phyloP scores from a whole-genome alignment of 2,888 invertebrate genomes.

The Micoletzkya japonica region DNA sequence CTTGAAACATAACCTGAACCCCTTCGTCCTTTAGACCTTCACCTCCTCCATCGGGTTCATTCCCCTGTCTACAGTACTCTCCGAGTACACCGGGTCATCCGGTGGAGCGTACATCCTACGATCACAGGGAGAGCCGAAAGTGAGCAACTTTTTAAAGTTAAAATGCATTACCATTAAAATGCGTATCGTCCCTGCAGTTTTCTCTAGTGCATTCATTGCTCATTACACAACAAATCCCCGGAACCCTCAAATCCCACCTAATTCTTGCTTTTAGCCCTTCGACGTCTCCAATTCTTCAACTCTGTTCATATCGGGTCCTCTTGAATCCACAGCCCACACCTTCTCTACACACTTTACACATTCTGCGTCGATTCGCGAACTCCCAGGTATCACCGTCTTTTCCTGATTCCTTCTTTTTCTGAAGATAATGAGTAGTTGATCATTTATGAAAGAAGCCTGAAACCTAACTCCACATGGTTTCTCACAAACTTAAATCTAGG shows the following conservation, averaged over 20 bases:
- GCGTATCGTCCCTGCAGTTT: too few species aligned
- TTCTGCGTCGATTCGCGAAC: constrained; percentile 4
- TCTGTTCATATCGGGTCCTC: constrained; percentile 19
- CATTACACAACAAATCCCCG: too few species aligned
- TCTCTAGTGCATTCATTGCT: too few species aligned
- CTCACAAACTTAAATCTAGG: constrained; percentile 27
- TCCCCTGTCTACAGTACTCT: background rate
- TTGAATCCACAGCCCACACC: constrained; percentile 10
- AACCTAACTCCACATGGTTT: too few species aligned
- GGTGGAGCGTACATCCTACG: constrained; percentile 49
- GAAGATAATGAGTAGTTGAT: background rate
- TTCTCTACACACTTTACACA: background rate
- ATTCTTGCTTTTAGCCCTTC: too few species aligned
- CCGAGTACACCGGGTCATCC: background rate
- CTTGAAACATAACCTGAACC: too few species aligned
- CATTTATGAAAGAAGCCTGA: too few species aligned
- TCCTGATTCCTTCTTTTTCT: background rate
- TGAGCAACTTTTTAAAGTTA: too few species aligned
- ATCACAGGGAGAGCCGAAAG: constrained; percentile 28
- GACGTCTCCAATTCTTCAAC: too few species aligned
- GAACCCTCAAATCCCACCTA: too few species aligned
- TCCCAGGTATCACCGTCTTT: constrained; percentile 18
- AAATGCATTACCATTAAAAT: too few species aligned
- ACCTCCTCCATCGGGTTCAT: background rate
- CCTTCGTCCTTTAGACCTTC: too few species aligned